Evolutionary conservation across 2,888 invertebrate species (phyloP).

Genomic region (Pachydiplax longipennis): DNA sequence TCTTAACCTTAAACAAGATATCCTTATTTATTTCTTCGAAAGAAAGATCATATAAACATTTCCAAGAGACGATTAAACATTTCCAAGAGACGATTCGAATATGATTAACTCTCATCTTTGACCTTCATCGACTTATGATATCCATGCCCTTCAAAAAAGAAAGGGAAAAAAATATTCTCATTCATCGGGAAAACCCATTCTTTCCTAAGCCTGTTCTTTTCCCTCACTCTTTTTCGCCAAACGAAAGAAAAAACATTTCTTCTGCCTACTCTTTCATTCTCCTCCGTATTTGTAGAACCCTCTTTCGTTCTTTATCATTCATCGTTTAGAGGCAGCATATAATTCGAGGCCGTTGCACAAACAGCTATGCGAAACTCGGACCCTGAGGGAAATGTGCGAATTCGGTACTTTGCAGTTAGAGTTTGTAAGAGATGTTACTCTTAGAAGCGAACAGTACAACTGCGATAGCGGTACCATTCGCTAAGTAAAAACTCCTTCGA

Average conservation of each 20-base stretch:
- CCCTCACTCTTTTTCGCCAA: too few species aligned
- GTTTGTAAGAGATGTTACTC: background rate
- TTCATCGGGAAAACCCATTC: background rate
- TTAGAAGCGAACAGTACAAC: background rate
- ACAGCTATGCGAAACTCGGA: slow-evolving; percentile 7
- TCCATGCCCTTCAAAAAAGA: too few species aligned
- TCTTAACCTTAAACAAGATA: too few species aligned
- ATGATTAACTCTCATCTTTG: too few species aligned
- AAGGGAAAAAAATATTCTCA: too few species aligned
- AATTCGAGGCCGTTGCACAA: background rate
- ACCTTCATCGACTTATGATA: too few species aligned
- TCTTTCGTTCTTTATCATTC: too few species aligned
- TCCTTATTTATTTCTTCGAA: too few species aligned
- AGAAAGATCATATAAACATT: too few species aligned
- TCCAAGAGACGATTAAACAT: too few species aligned
- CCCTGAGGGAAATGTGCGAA: background rate
- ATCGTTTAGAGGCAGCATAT: background rate
- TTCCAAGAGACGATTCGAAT: too few species aligned
- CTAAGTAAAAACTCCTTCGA: too few species aligned
- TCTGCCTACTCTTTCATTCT: background rate
- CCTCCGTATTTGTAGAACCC: background rate
- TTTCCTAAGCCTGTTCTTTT: background rate
- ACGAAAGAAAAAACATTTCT: background rate
- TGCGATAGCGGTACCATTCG: background rate
- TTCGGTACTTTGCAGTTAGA: background rate